phyloP scores from a whole-genome alignment of 2,797 vertebrate species.

The Microchirus variegatus region DNA sequence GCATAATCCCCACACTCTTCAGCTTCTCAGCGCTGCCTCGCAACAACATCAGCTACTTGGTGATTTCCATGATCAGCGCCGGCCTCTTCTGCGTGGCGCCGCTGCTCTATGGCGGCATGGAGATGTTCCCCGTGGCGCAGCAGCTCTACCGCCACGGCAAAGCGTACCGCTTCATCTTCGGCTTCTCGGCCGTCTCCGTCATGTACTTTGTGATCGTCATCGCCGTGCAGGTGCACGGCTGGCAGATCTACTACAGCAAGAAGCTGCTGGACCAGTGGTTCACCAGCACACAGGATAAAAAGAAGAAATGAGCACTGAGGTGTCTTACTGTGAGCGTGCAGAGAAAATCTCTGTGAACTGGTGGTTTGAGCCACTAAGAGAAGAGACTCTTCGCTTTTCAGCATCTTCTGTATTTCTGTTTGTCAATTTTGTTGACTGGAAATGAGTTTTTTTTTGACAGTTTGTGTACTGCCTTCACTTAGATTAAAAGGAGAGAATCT shows the following conservation, averaged over 20 bases:
- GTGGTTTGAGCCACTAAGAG: too few species aligned
- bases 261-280: slow-evolving; percentile 97
- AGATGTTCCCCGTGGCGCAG: slow-evolving; percentile 97
- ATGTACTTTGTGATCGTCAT: slow-evolving; percentile 94
- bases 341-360: background rate
- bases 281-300: slow-evolving; percentile 94
- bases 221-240: slow-evolving; percentile 92
- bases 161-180: slow-evolving; percentile 95
- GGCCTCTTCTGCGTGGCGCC: slow-evolving; percentile 94
- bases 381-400: too few species aligned
- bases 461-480: too few species aligned
- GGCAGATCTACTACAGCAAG: slow-evolving; percentile 99
- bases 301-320: slow-evolving; percentile 84
- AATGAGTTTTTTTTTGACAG: too few species aligned
- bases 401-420: too few species aligned
- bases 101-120: slow-evolving; percentile 94
- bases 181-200: slow-evolving; percentile 91
- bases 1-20: slow-evolving; percentile 87
- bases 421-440: too few species aligned
- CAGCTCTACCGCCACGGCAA: slow-evolving; percentile 95
- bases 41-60: slow-evolving; percentile 98
- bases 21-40: slow-evolving; percentile 91
- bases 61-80: slow-evolving; percentile 94
- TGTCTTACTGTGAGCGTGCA: background rate
- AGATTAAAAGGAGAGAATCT: too few species aligned